Percentiles rank a stretch among this genome's conserved stretches.
Evolutionary conservation across 2,888 invertebrate genomes (phyloP).

Genomic region (Leucoptera coffeella): DNA sequence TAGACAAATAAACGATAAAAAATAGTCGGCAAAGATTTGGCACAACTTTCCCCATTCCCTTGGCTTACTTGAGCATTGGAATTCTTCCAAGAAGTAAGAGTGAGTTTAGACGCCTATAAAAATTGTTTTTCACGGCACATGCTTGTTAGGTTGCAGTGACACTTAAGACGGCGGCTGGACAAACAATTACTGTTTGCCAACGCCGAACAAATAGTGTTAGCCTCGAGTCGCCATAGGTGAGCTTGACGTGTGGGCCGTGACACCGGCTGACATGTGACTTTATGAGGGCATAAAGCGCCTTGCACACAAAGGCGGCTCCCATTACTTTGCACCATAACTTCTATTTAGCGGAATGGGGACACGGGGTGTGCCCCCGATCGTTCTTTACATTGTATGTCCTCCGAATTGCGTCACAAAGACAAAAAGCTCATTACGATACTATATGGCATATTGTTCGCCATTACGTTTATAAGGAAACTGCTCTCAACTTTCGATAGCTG

Average conservation of each 20-base stretch:
- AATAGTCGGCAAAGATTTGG: conserved; percentile 28
- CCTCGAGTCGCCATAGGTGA: too few species aligned
- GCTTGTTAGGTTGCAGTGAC: too few species aligned
- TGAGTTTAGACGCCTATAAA: conserved; percentile 32
- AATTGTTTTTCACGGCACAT: conserved; percentile 10
- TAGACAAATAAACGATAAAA: conserved; percentile 5
- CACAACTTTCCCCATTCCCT: conserved; percentile 9
- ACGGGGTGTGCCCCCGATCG: too few species aligned
- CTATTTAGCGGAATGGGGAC: conserved; percentile 17
- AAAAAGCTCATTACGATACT: conserved; percentile 2
- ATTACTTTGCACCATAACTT: conserved; percentile 39
- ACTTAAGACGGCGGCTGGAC: too few species aligned
- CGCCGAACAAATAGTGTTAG: too few species aligned
- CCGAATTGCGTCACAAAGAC: conserved; percentile 2
- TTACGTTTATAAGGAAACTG: too few species aligned
- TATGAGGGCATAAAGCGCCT: conserved; percentile 27
- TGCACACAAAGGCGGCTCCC: conserved; percentile 15
- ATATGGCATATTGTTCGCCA: neutral
- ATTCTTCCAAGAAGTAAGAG: conserved; percentile 38
- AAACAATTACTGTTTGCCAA: too few species aligned
- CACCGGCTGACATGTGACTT: conserved; percentile 16
- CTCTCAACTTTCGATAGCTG: too few species aligned
- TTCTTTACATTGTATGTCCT: conserved; percentile 5
- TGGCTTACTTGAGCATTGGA: too few species aligned
- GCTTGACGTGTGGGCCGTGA: conserved; percentile 12